These are phyloP conservation scores for Leuciscus waleckii DNA, from an alignment of 2,797 vertebrate species.

Conservation along the genomic window DNA sequence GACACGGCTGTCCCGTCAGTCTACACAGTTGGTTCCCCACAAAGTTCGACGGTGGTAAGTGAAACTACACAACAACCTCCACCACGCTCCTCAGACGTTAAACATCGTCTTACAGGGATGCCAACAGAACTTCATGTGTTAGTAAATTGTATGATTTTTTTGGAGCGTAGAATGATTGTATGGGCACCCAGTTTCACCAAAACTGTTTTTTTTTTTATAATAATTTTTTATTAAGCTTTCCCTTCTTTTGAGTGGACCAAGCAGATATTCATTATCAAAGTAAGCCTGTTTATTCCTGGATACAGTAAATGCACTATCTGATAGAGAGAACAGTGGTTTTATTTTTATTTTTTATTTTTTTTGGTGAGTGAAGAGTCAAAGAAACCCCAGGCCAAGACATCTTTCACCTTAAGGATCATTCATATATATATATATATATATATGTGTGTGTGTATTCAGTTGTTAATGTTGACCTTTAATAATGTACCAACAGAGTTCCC, in stretches of 20 bases:
- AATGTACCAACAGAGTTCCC: too few relatives aligned
- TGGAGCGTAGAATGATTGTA: neutral
- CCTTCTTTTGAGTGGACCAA: slow-evolving; percentile 34
- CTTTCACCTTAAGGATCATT: slow-evolving; percentile 53
- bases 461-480: too few relatives aligned
- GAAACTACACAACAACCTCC: neutral
- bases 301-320: neutral
- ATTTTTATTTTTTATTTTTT: slow-evolving; percentile 19
- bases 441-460: neutral
- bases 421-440: slow-evolving; percentile 64
- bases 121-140: too few relatives aligned
- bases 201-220: too few relatives aligned
- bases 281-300: slow-evolving; percentile 22
- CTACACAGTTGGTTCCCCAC: neutral
- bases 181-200: neutral
- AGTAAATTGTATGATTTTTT: too few relatives aligned
- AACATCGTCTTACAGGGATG: neutral
- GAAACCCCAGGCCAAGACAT: slow-evolving; percentile 29
- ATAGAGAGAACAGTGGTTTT: neutral
- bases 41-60: slow-evolving; percentile 2
- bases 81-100: neutral
- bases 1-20: neutral
- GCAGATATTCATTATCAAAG: slow-evolving; percentile 28
- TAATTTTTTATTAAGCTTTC: slow-evolving; percentile 28
- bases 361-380: slow-evolving; percentile 38